Evolutionary conservation across 2,797 vertebrate genomes (phyloP).

Genomic region (Sebastes diploproa): DNA sequence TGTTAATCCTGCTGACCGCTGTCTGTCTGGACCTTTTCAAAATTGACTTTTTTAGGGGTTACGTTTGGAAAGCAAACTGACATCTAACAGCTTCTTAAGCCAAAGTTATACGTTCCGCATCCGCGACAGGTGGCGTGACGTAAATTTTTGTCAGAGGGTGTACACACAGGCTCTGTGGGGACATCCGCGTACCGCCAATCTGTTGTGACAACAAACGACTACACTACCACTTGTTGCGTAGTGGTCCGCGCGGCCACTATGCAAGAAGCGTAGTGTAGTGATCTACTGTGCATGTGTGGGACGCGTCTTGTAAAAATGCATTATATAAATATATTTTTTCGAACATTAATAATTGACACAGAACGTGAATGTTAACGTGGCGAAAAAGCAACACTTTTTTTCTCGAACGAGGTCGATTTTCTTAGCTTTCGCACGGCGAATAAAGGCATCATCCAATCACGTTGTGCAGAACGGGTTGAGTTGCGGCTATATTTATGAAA

Average conservation of each 20-base stretch:
- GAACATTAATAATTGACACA: too few species aligned
- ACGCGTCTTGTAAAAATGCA: background rate
- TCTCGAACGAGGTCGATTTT: too few species aligned
- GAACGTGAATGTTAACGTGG: too few species aligned
- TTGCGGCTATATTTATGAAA: too few species aligned
- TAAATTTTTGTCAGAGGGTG: background rate
- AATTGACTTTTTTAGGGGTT: conserved; percentile 8
- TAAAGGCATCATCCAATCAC: too few species aligned
- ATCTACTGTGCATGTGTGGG: background rate
- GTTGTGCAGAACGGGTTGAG: too few species aligned
- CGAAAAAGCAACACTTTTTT: too few species aligned
- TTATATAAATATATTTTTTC: too few species aligned
- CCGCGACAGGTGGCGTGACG: background rate
- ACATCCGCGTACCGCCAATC: background rate
- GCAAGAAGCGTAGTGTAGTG: background rate
- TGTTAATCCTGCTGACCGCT: conserved; percentile 44
- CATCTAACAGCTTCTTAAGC: background rate
- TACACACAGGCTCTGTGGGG: background rate
- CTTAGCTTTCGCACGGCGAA: too few species aligned
- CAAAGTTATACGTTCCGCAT: background rate
- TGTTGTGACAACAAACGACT: too few species aligned
- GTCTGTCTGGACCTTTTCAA: conserved; percentile 10
- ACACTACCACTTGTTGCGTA: too few species aligned
- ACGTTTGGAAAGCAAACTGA: background rate
- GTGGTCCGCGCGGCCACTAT: background rate